Evolutionary conservation across 2,888 invertebrate genomes (phyloP).

Genomic region (Choristoneura rosaceana): DNA sequence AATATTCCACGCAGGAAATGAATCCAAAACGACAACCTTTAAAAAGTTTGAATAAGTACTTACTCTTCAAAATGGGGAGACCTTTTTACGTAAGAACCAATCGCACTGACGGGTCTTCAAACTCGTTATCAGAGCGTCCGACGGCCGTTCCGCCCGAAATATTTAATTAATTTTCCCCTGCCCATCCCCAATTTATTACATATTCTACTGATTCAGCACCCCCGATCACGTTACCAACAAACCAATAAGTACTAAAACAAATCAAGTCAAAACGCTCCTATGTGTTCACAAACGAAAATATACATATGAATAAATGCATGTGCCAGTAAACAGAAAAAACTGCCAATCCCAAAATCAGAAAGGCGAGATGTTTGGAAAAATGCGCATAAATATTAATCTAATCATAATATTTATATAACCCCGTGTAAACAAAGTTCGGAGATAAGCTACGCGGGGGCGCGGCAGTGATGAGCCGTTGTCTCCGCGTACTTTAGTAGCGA

Average conservation of each 20-base stretch:
- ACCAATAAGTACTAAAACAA: background rate
- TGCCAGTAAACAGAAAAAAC: constrained; percentile 5
- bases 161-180: constrained; percentile 20
- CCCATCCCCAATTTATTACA: constrained; percentile 11
- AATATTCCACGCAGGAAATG: background rate
- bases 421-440: constrained; percentile 33
- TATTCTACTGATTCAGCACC: background rate
- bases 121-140: constrained; percentile 26
- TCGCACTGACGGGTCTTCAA: constrained; percentile 11
- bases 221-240: background rate
- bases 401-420: constrained; percentile 29
- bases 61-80: background rate
- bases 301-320: constrained; percentile 31
- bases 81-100: constrained; percentile 15
- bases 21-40: background rate
- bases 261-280: constrained; percentile 2
- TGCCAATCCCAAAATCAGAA: constrained; percentile 28
- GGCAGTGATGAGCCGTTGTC: constrained; percentile 15
- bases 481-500: background rate
- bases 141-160: constrained; percentile 8
- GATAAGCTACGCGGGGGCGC: constrained; percentile 12
- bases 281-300: constrained; percentile 1
- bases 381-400: constrained; percentile 33
- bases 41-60: constrained; percentile 23
- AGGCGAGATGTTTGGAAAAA: constrained; percentile 18